Conservation (phyloP, 2,797 vertebrate species). For the Chromobotia macracanthus region DNA sequence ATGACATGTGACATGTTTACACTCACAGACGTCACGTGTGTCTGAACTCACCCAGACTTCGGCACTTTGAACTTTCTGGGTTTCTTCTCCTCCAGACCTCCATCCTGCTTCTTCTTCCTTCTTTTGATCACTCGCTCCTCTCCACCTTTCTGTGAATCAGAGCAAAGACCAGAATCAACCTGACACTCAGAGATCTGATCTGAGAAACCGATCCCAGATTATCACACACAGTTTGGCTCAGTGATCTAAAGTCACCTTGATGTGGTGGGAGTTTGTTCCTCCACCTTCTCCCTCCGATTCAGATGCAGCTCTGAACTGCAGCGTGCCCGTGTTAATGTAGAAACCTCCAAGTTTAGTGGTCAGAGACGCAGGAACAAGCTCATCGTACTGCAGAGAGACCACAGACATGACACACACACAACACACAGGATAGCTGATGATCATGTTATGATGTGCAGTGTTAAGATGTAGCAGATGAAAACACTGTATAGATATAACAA, state of each 20-base stretch:
- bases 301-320: constrained; percentile 94
- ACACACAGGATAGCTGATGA: too few species aligned
- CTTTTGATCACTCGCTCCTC: constrained; percentile 91
- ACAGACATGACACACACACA: background rate
- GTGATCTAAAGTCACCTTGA: constrained; percentile 32
- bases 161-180: background rate
- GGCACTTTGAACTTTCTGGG: constrained; percentile 88
- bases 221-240: background rate
- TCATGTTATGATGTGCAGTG: too few species aligned
- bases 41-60: constrained; percentile 84
- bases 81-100: constrained; percentile 87
- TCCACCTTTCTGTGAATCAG: constrained; percentile 84
- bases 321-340: constrained; percentile 97
- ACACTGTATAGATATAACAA: too few species aligned
- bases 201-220: background rate
- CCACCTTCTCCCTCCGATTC: constrained; percentile 92
- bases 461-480: too few species aligned
- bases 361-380: constrained; percentile 95
- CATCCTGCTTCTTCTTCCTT: constrained; percentile 90
- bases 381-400: constrained; percentile 84
- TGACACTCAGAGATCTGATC: background rate
- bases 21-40: background rate
- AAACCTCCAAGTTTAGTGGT: constrained; percentile 97
- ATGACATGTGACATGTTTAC: too few species aligned
- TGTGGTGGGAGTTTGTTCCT: constrained; percentile 78